Evolutionary conservation across 2,888 invertebrate genomes (phyloP).

Genomic region (Eueremaeus valkanovi): DNA sequence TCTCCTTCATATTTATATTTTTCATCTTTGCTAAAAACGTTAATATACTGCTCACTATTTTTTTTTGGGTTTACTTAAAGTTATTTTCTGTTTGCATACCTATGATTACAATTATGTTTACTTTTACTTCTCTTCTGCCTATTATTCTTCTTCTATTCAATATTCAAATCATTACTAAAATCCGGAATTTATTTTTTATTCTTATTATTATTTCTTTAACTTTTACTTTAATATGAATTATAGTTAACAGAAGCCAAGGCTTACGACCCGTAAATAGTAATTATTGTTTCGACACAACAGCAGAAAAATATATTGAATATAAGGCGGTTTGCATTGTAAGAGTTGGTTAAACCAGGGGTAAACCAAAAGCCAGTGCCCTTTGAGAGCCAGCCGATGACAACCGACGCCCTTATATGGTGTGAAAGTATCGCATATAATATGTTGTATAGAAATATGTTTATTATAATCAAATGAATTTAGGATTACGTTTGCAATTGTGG

Average conservation of each 20-base stretch:
- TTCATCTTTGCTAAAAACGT: no score
- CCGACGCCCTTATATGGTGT: background rate
- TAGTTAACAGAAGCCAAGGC: background rate
- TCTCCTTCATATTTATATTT: no score
- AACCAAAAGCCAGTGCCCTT: background rate
- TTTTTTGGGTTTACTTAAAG: background rate
- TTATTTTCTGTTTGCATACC: background rate
- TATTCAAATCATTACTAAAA: background rate
- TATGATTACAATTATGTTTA: slow-evolving; percentile 21
- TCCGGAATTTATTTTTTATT: background rate
- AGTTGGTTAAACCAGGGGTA: background rate
- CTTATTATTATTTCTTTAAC: background rate
- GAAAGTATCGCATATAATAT: no score
- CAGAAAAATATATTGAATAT: background rate
- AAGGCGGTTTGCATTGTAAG: background rate
- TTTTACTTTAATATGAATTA: background rate
- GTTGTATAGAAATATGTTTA: no score
- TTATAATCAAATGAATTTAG: no score
- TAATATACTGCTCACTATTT: background rate
- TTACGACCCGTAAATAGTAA: background rate
- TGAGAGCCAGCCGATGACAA: background rate
- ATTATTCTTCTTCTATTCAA: background rate
- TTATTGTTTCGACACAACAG: slow-evolving; percentile 6
- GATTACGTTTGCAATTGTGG: no score
- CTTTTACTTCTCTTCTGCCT: background rate